These are phyloP conservation scores for Manis pentadactyla DNA, from an alignment of 2,797 vertebrate genomes.

Conservation along the genomic window DNA sequence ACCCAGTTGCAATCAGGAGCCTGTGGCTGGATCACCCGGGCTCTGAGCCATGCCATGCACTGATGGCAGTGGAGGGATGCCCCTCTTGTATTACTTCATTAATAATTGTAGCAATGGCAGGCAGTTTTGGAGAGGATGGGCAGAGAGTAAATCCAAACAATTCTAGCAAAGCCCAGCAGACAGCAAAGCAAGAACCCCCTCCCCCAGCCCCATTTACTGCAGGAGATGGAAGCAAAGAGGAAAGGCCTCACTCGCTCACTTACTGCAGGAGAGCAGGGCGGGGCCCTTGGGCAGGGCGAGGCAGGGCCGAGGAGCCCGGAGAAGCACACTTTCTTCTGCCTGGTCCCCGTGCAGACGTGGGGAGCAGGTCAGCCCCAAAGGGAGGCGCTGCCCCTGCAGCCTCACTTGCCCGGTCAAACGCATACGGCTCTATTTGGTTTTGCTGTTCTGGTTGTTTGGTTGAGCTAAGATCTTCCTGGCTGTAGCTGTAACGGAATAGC, in stretches of 20 bases:
- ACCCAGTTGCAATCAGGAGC: background rate
- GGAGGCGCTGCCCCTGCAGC: no score
- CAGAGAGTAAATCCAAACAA: no score
- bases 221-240: no score
- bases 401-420: background rate
- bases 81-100: rapidly evolving
- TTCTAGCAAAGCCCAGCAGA: background rate
- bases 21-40: rapidly evolving
- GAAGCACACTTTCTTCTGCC: no score
- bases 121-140: background rate
- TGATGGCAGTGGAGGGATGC: rapidly evolving
- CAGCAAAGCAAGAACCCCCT: background rate
- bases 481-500: background rate
- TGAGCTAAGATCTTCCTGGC: background rate
- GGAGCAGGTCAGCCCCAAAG: no score
- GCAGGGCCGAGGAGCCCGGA: background rate
- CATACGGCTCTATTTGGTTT: rapidly evolving
- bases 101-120: rapidly evolving
- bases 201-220: no score
- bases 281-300: background rate
- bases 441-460: background rate
- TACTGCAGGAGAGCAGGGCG: background rate
- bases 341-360: no score
- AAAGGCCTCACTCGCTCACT: no score
- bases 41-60: rapidly evolving